Evolutionary conservation across 2,888 invertebrate species (phyloP).

Genomic region (Xylophagus ater): DNA sequence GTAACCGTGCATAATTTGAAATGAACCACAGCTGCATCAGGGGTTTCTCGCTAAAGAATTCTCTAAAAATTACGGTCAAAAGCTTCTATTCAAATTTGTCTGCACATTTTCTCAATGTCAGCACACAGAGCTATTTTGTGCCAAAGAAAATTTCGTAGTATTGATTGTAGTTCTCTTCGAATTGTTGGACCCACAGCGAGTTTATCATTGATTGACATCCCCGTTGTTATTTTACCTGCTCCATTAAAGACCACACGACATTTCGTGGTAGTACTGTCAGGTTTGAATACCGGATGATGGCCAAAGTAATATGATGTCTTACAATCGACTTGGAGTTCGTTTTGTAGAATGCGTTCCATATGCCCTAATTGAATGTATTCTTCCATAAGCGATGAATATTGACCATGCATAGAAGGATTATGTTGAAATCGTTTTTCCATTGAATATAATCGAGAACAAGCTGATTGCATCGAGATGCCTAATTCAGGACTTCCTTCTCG

Average conservation of each 20-base stretch:
- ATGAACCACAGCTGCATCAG: conserved; percentile 10
- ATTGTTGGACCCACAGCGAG: conserved; percentile 23
- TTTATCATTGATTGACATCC: conserved; percentile 22
- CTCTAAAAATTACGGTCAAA: conserved; percentile 19
- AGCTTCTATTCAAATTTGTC: conserved; percentile 21
- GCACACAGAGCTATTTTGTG: conserved; percentile 20
- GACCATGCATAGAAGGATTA: too few relatives aligned
- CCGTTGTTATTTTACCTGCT: conserved; percentile 16
- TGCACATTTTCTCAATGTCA: conserved; percentile 26
- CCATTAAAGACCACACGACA: conserved; percentile 16
- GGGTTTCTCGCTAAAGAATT: conserved; percentile 21
- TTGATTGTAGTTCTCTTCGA: conserved; percentile 20
- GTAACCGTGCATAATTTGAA: conserved; percentile 20
- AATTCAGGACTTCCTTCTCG: too few relatives aligned
- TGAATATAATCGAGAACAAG: too few relatives aligned
- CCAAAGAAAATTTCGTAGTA: conserved; percentile 15
- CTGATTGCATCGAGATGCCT: too few relatives aligned
- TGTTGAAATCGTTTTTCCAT: too few relatives aligned
- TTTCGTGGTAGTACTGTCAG: conserved; percentile 13
- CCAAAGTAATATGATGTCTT: too few relatives aligned
- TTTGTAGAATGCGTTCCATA: too few relatives aligned
- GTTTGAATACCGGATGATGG: conserved; percentile 7
- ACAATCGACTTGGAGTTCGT: too few relatives aligned
- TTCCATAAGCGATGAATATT: too few relatives aligned
- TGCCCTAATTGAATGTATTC: too few relatives aligned